Evolutionary conservation across 2,113 vertebrate species (phyloP).

Genomic region (Tragelaphus imberbis): DNA sequence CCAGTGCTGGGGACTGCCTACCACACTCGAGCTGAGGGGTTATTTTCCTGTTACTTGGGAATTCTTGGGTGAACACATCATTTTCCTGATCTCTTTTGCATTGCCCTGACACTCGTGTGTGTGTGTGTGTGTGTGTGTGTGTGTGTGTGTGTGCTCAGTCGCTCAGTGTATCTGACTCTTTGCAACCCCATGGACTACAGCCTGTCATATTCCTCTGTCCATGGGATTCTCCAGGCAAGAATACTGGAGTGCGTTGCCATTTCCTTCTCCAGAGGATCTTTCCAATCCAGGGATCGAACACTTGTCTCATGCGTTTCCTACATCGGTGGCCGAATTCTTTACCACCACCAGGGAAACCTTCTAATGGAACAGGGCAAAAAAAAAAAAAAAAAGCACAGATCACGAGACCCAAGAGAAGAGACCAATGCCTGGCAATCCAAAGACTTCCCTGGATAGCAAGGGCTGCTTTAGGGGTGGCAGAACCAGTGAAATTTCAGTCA

Average conservation of each 20-base stretch:
- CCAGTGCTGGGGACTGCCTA: background rate
- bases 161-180: background rate
- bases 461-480: too few species aligned
- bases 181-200: background rate
- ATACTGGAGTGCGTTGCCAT: background rate
- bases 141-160: fast-evolving
- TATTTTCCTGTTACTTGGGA: background rate
- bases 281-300: background rate
- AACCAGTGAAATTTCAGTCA: background rate
- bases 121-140: background rate
- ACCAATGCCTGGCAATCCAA: background rate
- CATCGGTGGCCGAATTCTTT: background rate
- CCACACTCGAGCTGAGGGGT: background rate
- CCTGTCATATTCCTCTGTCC: background rate
- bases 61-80: too few species aligned
- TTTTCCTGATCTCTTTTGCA: background rate
- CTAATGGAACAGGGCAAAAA: background rate
- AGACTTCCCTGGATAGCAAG: background rate
- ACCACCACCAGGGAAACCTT: too few species aligned
- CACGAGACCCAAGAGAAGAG: background rate
- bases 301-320: background rate
- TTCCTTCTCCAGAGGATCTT: background rate
- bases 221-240: background rate
- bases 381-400: background rate
- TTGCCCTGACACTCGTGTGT: background rate